phyloP scores from a whole-genome alignment of 2,888 invertebrate species.

The Dynastes hyllus region DNA sequence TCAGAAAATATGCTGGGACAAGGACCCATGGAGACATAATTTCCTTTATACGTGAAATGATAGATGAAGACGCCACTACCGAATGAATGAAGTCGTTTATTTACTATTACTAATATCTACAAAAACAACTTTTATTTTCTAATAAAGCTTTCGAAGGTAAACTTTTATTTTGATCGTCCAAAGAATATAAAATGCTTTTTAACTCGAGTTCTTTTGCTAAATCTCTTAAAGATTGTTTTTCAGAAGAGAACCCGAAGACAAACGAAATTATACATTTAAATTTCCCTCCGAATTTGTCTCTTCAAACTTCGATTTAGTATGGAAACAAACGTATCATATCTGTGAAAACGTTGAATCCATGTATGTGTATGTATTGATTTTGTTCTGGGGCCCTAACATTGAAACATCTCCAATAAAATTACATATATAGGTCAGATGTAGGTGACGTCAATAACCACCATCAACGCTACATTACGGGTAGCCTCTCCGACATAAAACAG shows the following conservation, averaged over 20 bases:
- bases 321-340: neutral
- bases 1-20: neutral
- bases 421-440: slow-evolving; percentile 40
- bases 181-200: too few relatives aligned
- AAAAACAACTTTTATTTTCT: too few relatives aligned
- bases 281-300: neutral
- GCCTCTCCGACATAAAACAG: slow-evolving; percentile 19
- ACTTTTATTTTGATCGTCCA: too few relatives aligned
- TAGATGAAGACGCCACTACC: neutral
- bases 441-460: slow-evolving; percentile 44
- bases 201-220: too few relatives aligned
- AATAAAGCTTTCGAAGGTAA: neutral
- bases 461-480: slow-evolving; percentile 14
- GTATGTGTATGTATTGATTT: slow-evolving; percentile 38
- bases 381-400: slow-evolving; percentile 31
- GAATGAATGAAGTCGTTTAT: neutral
- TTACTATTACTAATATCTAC: too few relatives aligned
- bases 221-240: too few relatives aligned
- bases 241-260: neutral
- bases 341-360: neutral
- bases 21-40: neutral
- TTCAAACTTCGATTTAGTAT: neutral
- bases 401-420: slow-evolving; percentile 43
- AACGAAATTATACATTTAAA: neutral
- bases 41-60: slow-evolving; percentile 1